Percentiles rank a stretch among this genome's conserved stretches.
phyloP scores from a whole-genome alignment of 2,113 vertebrate species.

The Tenebrosternarchus preto region DNA sequence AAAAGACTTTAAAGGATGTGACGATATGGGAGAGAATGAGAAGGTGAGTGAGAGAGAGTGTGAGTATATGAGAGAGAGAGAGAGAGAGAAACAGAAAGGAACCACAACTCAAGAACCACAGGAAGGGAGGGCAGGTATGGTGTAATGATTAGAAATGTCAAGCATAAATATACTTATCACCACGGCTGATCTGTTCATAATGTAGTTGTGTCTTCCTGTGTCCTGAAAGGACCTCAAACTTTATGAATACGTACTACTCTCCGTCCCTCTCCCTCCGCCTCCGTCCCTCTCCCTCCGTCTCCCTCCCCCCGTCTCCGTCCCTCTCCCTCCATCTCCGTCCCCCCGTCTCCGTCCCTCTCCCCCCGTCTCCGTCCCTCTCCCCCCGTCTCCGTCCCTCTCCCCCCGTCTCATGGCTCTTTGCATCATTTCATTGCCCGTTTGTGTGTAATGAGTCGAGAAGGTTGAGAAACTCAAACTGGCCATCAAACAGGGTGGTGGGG shows the following conservation, averaged over 20 bases:
- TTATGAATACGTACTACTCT: not conserved
- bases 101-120: no score
- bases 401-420: slow-evolving; percentile 10
- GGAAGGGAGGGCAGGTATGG: slow-evolving; percentile 20
- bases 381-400: not conserved
- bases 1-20: slow-evolving; percentile 13
- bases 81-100: no score
- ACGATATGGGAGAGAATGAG: not conserved
- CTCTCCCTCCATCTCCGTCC: not conserved
- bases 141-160: not conserved
- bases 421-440: slow-evolving; percentile 37
- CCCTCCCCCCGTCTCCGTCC: not conserved
- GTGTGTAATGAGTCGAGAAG: not conserved
- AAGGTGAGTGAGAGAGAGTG: not conserved
- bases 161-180: slow-evolving; percentile 18
- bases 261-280: not conserved
- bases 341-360: not conserved
- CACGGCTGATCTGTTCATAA: not conserved
- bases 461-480: slow-evolving; percentile 14
- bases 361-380: not conserved
- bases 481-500: slow-evolving; percentile 23
- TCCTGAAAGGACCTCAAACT: slow-evolving; percentile 14
- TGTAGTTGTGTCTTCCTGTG: not conserved
- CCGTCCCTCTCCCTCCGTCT: not conserved
- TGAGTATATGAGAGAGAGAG: not conserved